Conservation (phyloP, 2,797 vertebrate species). For the Ibycter americanus region DNA sequence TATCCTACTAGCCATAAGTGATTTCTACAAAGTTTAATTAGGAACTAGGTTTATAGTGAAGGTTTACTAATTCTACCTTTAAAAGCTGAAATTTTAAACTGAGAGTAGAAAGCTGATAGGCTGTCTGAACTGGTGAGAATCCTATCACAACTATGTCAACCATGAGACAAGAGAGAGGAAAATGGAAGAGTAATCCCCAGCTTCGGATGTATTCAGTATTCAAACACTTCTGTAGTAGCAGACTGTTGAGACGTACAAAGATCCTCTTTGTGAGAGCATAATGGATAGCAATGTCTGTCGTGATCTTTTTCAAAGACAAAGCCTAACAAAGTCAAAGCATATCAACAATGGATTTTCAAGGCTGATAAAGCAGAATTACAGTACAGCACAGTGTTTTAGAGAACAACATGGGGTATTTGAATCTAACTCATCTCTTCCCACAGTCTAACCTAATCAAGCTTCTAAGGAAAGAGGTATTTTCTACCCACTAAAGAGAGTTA, state of each 20-base stretch:
- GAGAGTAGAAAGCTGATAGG: background rate
- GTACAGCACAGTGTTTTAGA: background rate
- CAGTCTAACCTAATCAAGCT: background rate
- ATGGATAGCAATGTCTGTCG: background rate
- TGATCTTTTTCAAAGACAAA: background rate
- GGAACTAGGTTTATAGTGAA: background rate
- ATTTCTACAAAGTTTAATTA: background rate
- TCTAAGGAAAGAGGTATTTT: background rate
- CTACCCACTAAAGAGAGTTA: background rate
- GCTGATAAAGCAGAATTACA: background rate
- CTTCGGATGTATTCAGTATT: background rate
- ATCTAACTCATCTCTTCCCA: background rate
- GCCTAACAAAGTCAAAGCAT: background rate
- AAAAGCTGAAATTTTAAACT: background rate
- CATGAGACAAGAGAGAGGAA: background rate
- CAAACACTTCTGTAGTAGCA: background rate
- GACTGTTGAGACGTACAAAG: background rate
- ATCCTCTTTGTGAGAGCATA: background rate
- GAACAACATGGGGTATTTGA: background rate
- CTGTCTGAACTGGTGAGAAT: background rate
- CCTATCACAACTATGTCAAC: background rate
- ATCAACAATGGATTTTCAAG: background rate
- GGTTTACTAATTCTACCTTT: background rate
- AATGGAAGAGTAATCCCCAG: background rate
- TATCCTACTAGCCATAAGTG: background rate